These are phyloP conservation scores for Athalia cordata DNA, from an alignment of 2,888 invertebrate species.

Conservation along the genomic window DNA sequence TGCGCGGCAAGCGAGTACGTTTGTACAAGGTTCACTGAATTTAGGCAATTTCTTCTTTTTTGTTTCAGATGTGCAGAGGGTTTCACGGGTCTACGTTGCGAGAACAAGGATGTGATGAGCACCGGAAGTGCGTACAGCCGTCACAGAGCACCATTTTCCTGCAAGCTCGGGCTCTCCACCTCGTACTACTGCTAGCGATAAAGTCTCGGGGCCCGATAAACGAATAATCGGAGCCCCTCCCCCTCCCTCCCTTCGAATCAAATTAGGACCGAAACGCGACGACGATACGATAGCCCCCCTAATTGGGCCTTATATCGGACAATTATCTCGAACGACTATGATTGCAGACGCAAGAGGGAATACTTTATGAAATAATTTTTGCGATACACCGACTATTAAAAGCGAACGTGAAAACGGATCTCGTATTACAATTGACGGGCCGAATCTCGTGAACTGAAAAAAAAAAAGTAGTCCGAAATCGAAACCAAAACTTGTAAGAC, in stretches of 20 bases:
- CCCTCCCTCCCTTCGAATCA: conserved; percentile 5
- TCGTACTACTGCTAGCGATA: conserved; percentile 85
- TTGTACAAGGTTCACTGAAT: neutral
- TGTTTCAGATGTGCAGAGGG: conserved; percentile 85
- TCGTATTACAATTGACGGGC: neutral
- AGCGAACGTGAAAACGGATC: conserved; percentile 22
- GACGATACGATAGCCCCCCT: conserved; percentile 19
- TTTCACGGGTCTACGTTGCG: conserved; percentile 87
- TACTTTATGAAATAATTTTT: conserved; percentile 24
- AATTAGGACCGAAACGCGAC: conserved; percentile 42
- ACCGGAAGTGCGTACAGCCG: conserved; percentile 86
- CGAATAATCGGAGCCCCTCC: conserved; percentile 25
- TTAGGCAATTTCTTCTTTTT: conserved; percentile 33
- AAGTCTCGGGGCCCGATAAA: conserved; percentile 68
- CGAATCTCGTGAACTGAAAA: neutral
- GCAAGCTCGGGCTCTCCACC: conserved; percentile 86
- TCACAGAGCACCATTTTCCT: conserved; percentile 80
- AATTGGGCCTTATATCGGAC: conserved; percentile 28
- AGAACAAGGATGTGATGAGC: conserved; percentile 85
- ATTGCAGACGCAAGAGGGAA: conserved; percentile 20
- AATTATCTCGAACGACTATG: conserved; percentile 25
- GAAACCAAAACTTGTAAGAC: neutral
- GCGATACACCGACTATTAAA: conserved; percentile 5
- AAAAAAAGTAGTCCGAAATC: conserved; percentile 14
- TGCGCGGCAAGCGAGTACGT: too few species aligned